phyloP scores from a whole-genome alignment of 2,797 vertebrate species.

The Acridotheres tristis region DNA sequence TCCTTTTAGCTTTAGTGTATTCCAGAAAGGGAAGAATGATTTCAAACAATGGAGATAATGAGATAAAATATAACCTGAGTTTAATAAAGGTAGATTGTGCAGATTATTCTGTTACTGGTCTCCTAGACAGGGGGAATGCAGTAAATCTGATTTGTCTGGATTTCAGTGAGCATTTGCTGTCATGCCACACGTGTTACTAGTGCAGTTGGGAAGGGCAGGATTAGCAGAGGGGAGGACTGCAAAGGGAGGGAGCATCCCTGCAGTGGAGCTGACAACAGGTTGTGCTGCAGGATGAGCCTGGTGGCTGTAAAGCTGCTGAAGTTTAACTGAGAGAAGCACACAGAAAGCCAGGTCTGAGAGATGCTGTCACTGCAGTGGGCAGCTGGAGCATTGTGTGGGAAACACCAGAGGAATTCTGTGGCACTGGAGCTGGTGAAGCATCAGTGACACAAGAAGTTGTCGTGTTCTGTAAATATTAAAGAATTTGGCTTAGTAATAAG shows the following conservation, averaged over 20 bases:
- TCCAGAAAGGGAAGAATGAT: not conserved
- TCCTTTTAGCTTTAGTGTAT: not conserved
- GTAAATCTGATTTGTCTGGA: not conserved
- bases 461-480: not conserved
- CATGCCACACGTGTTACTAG: not conserved
- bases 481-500: not conserved
- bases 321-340: accelerated
- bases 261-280: not conserved
- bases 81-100: not conserved
- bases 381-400: not conserved
- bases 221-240: not conserved
- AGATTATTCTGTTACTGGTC: not conserved
- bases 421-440: not conserved
- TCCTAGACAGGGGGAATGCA: not conserved
- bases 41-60: not conserved
- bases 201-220: not conserved
- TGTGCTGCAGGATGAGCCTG: not conserved
- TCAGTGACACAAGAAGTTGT: not conserved
- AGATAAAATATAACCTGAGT: not conserved
- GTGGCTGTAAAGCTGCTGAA: not conserved
- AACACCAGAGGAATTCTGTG: not conserved
- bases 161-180: not conserved
- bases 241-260: not conserved
- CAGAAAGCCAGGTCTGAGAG: not conserved
- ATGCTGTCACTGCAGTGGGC: not conserved